phyloP scores from a whole-genome alignment of 2,888 invertebrate species.

The Dascillus cervinus region DNA sequence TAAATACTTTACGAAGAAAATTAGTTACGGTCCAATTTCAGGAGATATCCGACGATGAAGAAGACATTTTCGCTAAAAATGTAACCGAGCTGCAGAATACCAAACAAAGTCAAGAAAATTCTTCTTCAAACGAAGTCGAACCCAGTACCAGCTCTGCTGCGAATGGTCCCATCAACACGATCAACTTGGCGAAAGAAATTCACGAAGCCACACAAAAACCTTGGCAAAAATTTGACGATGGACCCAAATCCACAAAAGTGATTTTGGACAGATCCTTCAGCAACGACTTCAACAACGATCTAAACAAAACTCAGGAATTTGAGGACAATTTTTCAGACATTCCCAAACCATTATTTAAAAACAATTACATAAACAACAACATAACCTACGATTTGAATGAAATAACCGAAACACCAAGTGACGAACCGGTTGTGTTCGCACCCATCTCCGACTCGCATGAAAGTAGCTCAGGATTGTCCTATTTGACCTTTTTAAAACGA shows the following conservation, averaged over 20 bases:
- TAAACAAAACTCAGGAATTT: conserved; percentile 43
- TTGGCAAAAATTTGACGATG: conserved; percentile 31
- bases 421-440: conserved; percentile 30
- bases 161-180: too few relatives aligned
- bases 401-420: conserved; percentile 12
- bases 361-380: conserved; percentile 46
- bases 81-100: conserved; percentile 31
- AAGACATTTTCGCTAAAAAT: conserved; percentile 48
- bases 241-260: too few relatives aligned
- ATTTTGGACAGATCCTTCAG: conserved; percentile 9
- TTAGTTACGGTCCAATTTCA: too few relatives aligned
- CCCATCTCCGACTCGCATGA: conserved; percentile 14
- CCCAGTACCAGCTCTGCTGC: too few relatives aligned
- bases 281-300: conserved; percentile 26
- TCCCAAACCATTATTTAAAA: conserved; percentile 50
- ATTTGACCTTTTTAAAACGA: conserved; percentile 26
- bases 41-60: conserved; percentile 40
- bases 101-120: too few relatives aligned
- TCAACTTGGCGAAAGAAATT: too few relatives aligned
- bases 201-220: not conserved
- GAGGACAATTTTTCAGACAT: conserved; percentile 26
- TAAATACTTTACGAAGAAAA: too few relatives aligned
- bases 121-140: too few relatives aligned
- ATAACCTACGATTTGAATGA: conserved; percentile 32
- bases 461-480: not conserved